Base-by-base conservation (phyloP, 2,888 invertebrate species). In the Halictus quadricinctus region DNA sequence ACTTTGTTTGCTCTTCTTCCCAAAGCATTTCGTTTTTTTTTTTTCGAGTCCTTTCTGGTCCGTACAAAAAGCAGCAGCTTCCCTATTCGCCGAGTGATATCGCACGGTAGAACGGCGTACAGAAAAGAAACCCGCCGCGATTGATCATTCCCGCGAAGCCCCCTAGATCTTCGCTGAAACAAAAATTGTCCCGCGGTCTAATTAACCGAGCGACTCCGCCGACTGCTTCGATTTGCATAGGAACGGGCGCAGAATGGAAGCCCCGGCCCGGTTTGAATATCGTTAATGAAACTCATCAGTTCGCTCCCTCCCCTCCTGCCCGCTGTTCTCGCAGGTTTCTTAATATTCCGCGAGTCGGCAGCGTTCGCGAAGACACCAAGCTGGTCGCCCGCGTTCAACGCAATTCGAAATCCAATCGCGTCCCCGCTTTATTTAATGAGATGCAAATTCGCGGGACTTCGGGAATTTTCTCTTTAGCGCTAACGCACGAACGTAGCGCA, bases 381-480 rank as follows among this genome's bases (percentile, higher is more conserved):
- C 12, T 25, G 60, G 60, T 25, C 21, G 36, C n/a, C 46, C 25
- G 46, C 21, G 43, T n/a, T 21, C 25, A 72, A 25, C 48, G 43
- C 50, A 36, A 76, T 76, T 72, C 41, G 50, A 73, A 72, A 69
- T 60, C 60, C 29, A 29, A 60, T 60, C 60, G 60, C 13, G 60
- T 29, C 6, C 13, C 60, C 13, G 25, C 13, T 60, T 60, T 13
- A 5, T 85, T 79, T 84, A 79, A 85, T 84, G 79, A 85, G 76
- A 84, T 79, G 84, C 85, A 84, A 84, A 85, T 78, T 73, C 73
- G 50, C 21, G 64, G 54, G 58, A 48, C 48, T 75, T 60, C 60
- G 66, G 15, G 64, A 73, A 60, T 21, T 36, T 41, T 66, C 36
- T 66, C 36, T 29, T 29, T 8, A 3, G 2, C 60, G 60, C 25